Evolutionary conservation across 2,888 invertebrate genomes (phyloP), one percentile per base, ranked within the genome.

Genomic region (Tubiluchus corallicola): DNA sequence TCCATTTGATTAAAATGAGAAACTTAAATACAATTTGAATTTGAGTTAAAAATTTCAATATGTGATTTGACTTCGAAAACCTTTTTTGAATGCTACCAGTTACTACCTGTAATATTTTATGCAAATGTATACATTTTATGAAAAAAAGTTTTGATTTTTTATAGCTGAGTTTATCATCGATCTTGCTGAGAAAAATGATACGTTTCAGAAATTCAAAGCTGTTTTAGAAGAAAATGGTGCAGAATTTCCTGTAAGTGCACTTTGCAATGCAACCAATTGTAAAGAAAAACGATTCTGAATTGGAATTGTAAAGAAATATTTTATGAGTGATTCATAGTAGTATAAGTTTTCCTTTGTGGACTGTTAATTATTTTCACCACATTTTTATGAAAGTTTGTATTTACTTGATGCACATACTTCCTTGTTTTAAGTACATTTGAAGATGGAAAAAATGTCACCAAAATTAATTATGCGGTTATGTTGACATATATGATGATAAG

Each of bases 121-220:
- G 38, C 38, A 17, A 15, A 9, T 37, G 2, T 19, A 9, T 15
- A 18, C 18, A 3, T 29, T 37, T 15, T 20, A 17, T 21, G n/a
- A 38, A 18, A 20, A 20, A 45, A 9, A 20, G n/a, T 16, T 20
- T 19, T 38, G 48, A 53, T 54, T 54, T 48, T 46, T 75, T 76
- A 42, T 70, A 80, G 98, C 98, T 45, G 96, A 98, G 67, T 98
- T 87, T 58, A 85, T 98, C 40, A 96, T 98, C 52, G 81, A 87
- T 55, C 68, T 98, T 53, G 87, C 96, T 1, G 81, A 83, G 52
- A 78, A 82, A 59, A 79, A 90, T 65, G 74, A 76, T 44, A 77
- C 77, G 1, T 82, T 87, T 57, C 85, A 88, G 2, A 68, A 71
- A 2, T 98, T 96, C 63, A 90, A 88, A 58, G 79, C 77, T 54